Conservation (phyloP, 2,888 invertebrate species). For the Nephrotoma flavescens region DNA sequence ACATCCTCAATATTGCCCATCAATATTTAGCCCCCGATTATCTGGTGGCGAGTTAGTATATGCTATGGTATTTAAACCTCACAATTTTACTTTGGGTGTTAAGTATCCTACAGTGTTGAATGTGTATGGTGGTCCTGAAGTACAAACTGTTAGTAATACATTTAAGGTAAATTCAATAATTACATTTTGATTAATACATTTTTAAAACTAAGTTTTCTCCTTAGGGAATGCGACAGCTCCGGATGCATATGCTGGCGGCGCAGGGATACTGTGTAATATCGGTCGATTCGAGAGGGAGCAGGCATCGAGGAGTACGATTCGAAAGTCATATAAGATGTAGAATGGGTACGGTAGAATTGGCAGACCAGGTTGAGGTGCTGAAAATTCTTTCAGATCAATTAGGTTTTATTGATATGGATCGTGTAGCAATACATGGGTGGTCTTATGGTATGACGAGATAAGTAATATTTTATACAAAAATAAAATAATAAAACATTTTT, state of each 20-base stretch:
- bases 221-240: constrained; percentile 74
- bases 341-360: constrained; percentile 88
- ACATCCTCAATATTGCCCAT: constrained; percentile 48
- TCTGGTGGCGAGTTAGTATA: constrained; percentile 55
- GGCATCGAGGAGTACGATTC: constrained; percentile 82
- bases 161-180: constrained; percentile 53
- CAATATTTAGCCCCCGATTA: constrained; percentile 54
- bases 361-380: constrained; percentile 90
- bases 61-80: constrained; percentile 84
- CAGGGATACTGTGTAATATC: constrained; percentile 93
- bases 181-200: not conserved
- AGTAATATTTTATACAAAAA: constrained; percentile 7
- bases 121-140: constrained; percentile 97
- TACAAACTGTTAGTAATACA: constrained; percentile 91
- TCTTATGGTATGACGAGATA: constrained; percentile 59
- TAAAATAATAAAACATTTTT: not conserved
- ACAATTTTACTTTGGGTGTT: constrained; percentile 41
- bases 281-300: constrained; percentile 90
- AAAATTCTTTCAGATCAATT: constrained; percentile 69
- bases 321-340: constrained; percentile 78
- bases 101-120: constrained; percentile 85
- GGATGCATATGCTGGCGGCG: constrained; percentile 89
- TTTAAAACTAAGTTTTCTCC: not conserved
- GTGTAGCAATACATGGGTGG: constrained; percentile 96
- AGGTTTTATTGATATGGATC: constrained; percentile 77